phyloP scores from a whole-genome alignment of 2,113 vertebrate species.

The Cephalophus harveyi region DNA sequence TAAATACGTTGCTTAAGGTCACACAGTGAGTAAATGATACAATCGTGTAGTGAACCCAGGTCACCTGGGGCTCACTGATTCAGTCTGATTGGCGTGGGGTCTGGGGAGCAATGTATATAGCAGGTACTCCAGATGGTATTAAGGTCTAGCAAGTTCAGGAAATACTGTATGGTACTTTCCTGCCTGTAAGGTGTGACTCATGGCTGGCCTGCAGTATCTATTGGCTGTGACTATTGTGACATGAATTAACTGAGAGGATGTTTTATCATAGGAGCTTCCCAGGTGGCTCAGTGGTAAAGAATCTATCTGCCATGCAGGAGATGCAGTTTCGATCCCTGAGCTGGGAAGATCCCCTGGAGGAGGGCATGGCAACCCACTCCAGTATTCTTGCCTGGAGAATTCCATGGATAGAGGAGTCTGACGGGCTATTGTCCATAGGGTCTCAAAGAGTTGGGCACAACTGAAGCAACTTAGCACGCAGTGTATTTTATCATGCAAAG shows the following conservation, averaged over 20 bases:
- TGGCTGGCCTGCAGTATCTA: not conserved
- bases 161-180: not conserved
- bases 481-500: not conserved
- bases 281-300: not conserved
- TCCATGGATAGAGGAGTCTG: not conserved
- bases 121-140: not conserved
- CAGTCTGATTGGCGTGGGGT: not conserved
- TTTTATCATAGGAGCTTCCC: not conserved
- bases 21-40: not conserved
- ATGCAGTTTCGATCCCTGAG: not conserved
- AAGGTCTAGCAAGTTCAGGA: not conserved
- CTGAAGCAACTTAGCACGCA: accelerated
- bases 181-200: not conserved
- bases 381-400: not conserved
- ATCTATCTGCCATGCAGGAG: not conserved
- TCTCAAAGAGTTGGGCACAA: not conserved
- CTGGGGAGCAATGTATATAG: not conserved
- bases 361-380: not conserved
- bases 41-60: not conserved
- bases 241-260: not conserved
- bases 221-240: not conserved
- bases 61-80: not conserved
- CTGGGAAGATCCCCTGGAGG: not conserved
- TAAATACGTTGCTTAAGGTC: not conserved
- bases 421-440: not conserved